Percentiles rank a stretch among this genome's conserved stretches.
phyloP scores from a whole-genome alignment of 2,888 invertebrate species.

The Drymonia ruficornis region DNA sequence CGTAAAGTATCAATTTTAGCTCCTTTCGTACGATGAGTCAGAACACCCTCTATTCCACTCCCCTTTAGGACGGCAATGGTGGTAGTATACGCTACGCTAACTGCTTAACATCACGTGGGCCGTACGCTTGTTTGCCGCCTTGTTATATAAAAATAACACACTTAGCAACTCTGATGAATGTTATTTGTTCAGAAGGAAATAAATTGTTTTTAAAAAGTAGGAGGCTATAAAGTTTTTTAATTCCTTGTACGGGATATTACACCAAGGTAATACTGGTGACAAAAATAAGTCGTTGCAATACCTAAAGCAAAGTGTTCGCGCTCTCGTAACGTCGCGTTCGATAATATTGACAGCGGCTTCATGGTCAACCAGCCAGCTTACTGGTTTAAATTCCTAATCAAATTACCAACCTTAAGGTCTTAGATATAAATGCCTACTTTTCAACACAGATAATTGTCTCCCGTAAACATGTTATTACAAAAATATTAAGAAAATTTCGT shows the following conservation, averaged over 20 bases:
- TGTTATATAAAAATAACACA: too few relatives aligned
- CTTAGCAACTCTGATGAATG: too few relatives aligned
- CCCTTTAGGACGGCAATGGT: too few relatives aligned
- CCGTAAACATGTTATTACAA: not conserved
- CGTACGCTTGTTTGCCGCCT: too few relatives aligned
- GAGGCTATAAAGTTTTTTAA: too few relatives aligned
- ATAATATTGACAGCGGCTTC: conserved; percentile 21
- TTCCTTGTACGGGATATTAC: not conserved
- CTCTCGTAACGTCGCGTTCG: conserved; percentile 20
- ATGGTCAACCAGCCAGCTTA: conserved; percentile 31
- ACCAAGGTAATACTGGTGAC: not conserved
- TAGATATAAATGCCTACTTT: not conserved
- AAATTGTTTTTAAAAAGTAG: too few relatives aligned
- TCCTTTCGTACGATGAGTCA: too few relatives aligned
- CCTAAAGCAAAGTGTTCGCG: conserved; percentile 1
- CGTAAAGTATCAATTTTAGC: too few relatives aligned
- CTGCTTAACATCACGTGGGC: too few relatives aligned
- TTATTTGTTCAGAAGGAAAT: too few relatives aligned
- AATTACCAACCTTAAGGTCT: conserved; percentile 5
- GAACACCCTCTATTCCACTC: too few relatives aligned
- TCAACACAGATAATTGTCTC: not conserved
- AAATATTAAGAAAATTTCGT: not conserved
- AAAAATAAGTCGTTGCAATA: conserved; percentile 3
- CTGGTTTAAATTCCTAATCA: conserved; percentile 6
- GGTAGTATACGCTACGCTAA: too few relatives aligned